phyloP scores from a whole-genome alignment of 1,140 invertebrate species.

The Geopemphigus sp. region DNA sequence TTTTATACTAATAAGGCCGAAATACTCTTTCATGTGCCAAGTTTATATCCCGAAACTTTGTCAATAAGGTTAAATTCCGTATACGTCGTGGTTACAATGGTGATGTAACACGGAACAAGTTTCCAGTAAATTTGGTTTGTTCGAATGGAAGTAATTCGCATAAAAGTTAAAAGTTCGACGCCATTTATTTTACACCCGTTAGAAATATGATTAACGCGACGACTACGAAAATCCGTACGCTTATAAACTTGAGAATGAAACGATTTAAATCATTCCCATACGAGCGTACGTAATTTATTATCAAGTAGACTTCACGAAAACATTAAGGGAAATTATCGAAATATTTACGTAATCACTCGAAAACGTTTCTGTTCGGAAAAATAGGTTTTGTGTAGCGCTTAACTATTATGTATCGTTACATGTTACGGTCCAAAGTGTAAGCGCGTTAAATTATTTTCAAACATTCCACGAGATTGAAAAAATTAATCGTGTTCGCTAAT shows the following conservation, averaged over 20 bases:
- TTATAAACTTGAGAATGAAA: neutral
- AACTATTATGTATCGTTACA: too few species aligned
- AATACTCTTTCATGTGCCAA: conserved; percentile 37
- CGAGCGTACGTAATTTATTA: neutral
- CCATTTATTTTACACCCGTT: conserved; percentile 14
- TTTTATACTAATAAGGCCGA: conserved; percentile 3
- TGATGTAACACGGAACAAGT: conserved; percentile 30
- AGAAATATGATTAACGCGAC: neutral
- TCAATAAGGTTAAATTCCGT: conserved; percentile 34
- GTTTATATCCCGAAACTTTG: conserved; percentile 26
- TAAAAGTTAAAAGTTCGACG: conserved; percentile 16
- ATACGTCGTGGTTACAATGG: conserved; percentile 13
- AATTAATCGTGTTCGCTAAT: neutral
- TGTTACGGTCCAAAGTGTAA: neutral
- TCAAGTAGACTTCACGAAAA: neutral
- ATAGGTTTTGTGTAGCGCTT: neutral
- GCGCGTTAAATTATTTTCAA: neutral
- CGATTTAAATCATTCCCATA: neutral
- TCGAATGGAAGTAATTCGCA: conserved; percentile 32
- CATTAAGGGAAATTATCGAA: neutral
- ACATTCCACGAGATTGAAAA: neutral
- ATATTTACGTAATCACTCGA: neutral
- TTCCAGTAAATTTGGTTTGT: conserved; percentile 30
- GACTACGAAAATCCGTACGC: neutral
- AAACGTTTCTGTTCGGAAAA: neutral